Percentiles rank a stretch among this genome's conserved stretches.
Conservation (phyloP, 2,113 vertebrate genomes). For the Muntiacus reevesi region DNA sequence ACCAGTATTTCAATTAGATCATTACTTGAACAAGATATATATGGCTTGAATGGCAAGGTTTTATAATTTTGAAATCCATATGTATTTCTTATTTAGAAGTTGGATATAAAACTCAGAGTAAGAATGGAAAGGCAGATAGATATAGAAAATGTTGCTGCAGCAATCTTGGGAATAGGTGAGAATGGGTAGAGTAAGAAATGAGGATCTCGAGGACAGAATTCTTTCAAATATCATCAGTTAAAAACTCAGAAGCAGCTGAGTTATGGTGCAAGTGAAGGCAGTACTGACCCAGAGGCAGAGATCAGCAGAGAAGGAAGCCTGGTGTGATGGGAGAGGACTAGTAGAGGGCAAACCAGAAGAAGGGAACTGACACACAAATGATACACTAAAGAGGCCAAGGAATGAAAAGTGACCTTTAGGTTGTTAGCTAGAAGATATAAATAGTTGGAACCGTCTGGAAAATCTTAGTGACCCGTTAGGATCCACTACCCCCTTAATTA, state of each 20-base stretch:
- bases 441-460: not conserved
- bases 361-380: not conserved
- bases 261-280: not conserved
- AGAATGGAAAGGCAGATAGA: not conserved
- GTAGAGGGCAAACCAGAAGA: not conserved
- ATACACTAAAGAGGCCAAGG: not conserved
- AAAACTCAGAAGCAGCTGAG: not conserved
- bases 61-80: not conserved
- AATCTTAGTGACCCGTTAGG: not conserved
- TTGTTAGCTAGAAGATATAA: not conserved
- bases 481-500: not conserved
- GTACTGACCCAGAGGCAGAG: not conserved
- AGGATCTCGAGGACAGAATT: not conserved
- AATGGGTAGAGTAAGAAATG: not conserved
- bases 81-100: not conserved
- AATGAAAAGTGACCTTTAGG: not conserved
- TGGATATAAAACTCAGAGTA: not conserved
- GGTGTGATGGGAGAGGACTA: not conserved
- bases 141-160: not conserved
- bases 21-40: not conserved
- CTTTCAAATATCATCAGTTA: not conserved
- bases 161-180: not conserved
- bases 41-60: not conserved
- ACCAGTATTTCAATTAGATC: not conserved
- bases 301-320: not conserved